Evolutionary conservation across 2,113 vertebrate species (phyloP), one percentile per base, ranked within the genome.

Genomic region (Phalacrocorax aristotelis): DNA sequence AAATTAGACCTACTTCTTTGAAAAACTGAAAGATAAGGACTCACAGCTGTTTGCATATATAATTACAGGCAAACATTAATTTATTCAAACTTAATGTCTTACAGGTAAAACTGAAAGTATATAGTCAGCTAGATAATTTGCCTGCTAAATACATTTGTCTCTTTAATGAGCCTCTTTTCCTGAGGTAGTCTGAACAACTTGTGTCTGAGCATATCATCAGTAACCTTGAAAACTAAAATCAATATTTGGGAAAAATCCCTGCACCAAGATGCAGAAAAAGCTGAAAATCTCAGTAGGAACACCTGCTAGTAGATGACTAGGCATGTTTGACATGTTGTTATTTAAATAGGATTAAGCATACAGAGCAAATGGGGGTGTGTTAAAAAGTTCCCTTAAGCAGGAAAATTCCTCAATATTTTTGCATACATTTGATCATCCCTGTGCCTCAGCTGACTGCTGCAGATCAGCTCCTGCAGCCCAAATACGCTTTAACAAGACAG

Each of bases 221-320:
- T 95, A 98, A 98, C 96, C 97, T 98, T 97, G 97, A 98, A 97
- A 97, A 95, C 83, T 77, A 72, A 95, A 98, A 97, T 97, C 98
- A 98, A 96, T 98, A 98, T 97, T 96, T 97, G 90, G 94, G n/a
- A 97, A 97, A 96, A 96, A 84, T 87, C 92, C 92, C 96, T 94
- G 75, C 65, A 61, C 80, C 20, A 17, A 89, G 68, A 94, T 48
- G 44, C 75, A 68, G 86, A 82, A 91, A 95, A 93, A 96, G 90
- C 85, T 91, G 92, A 91, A 95, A 96, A 87, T 93, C 96, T 96
- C 96, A 34, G 87, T 22, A 80, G 96, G 94, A 80, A 82, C 61
- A 95, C 69, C 90, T 94, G 95, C 74, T 78, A 95, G 89, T 70
- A 97, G 98, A 96, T 95, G 96, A 89, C 82, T 74, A 76, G 95